These are phyloP conservation scores for Torymus aiolomorphi DNA, from an alignment of 2,888 invertebrate species.

Conservation along the genomic window DNA sequence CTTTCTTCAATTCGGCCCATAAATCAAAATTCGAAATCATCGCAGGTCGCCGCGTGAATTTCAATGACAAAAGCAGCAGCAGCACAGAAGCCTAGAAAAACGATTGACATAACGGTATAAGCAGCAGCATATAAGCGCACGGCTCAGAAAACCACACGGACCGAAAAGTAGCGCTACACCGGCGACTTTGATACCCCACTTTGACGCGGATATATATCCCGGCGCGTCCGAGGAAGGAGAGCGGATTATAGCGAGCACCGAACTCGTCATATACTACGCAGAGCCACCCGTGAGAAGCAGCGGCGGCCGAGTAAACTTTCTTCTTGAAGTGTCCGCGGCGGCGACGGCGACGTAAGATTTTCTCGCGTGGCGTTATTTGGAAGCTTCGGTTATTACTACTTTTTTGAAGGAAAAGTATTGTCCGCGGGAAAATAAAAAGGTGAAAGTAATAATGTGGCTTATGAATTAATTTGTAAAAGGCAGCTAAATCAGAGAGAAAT, in stretches of 20 bases:
- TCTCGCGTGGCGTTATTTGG: too few species aligned
- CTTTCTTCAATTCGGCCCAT: neutral
- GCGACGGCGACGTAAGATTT: too few species aligned
- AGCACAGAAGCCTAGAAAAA: neutral
- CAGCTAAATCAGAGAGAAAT: too few species aligned
- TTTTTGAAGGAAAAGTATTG: too few species aligned
- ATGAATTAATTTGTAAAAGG: too few species aligned
- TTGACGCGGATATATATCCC: constrained; percentile 62
- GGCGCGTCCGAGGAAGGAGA: constrained; percentile 63
- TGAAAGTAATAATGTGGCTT: too few species aligned
- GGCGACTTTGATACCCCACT: constrained; percentile 56
- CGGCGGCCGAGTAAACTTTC: constrained; percentile 5
- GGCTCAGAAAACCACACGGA: neutral
- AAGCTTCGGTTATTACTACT: too few species aligned
- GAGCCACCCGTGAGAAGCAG: constrained; percentile 31
- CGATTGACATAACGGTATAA: neutral
- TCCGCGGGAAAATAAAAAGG: too few species aligned
- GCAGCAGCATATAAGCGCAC: too few species aligned
- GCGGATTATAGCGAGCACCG: constrained; percentile 64
- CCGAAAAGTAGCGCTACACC: neutral
- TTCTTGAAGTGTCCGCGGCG: neutral
- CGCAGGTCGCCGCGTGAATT: neutral
- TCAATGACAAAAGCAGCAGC: constrained; percentile 9
- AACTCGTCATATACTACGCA: constrained; percentile 57
- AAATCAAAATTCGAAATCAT: constrained; percentile 4